Evolutionary conservation across 2,888 invertebrate genomes (phyloP), one percentile per base, ranked within the genome.

Genomic region (Drosophila koepferae): DNA sequence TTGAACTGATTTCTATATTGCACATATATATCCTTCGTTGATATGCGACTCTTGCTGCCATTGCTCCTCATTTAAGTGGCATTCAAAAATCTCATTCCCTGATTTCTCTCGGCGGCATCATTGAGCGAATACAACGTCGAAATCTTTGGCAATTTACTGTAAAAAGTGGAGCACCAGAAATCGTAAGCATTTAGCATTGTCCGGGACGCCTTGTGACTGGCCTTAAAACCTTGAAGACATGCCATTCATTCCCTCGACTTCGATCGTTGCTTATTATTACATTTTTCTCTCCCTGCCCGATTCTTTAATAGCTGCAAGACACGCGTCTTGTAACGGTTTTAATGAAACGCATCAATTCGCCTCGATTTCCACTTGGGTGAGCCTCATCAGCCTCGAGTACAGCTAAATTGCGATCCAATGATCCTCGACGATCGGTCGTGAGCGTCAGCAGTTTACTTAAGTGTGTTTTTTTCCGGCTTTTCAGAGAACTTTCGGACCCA

Each of bases 341-440:
- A 90, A 83, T 90, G 86, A 86, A 88, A 86, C 79, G 83, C 81
- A 86, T 86, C 88, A 86, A 86, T 86, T 90, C 76, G 72, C 58
- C 68, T 62, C 63, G 66, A 68, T 66, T 82, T 78, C 89, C 80
- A 77, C 85, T 87, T 84, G 81, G 81, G 77, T 72, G 89, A 84
- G 77, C 77, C 55, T 55, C 66, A 63, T 63, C 79, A 31, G 76
- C 63, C 70, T 66, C 80, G 58, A 79, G 68, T 72, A 63, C 68
- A 62, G 55, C 28, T 71, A 55, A 65, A 68, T 63, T 74, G 62
- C 74, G 38, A 66, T 63, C 63, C 63, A 51, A 55, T 56, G 59
- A 49, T 63, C 59, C 48, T 20, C 28, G 38, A 9, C n/a, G 31
- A 49, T 60, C 80, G 71, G 72, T 81, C 72, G 66, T 72, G 77